A percentile compares a stretch with the other conserved stretches of the same genome.
phyloP scores from a whole-genome alignment of 35 echinoderm and acorn worm species.

The Heliocidaris tuberculata region DNA sequence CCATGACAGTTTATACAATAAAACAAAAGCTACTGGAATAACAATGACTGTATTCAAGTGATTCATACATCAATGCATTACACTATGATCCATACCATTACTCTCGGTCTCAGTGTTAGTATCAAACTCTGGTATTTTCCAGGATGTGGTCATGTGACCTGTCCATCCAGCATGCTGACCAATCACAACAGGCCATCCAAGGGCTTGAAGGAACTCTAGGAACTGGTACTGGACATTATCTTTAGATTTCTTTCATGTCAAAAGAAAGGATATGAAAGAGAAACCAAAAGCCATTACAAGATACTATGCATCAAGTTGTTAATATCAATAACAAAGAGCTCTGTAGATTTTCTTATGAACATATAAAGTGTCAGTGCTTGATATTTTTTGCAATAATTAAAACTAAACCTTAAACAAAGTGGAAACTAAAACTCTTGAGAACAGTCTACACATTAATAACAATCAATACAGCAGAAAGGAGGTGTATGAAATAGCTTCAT shows the following conservation, averaged over 20 bases:
- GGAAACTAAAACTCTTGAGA: background rate
- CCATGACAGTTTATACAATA: too few relatives aligned
- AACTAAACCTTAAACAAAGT: background rate
- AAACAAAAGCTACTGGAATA: too few relatives aligned
- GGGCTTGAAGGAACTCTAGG: conserved; percentile 84
- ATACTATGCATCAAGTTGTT: background rate
- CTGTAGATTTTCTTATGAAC: background rate
- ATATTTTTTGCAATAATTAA: too few relatives aligned
- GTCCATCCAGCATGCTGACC: conserved; percentile 92
- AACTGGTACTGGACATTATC: conserved; percentile 76
- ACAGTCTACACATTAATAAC: background rate
- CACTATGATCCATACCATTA: background rate
- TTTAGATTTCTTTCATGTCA: conserved; percentile 59
- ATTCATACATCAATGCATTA: too few relatives aligned
- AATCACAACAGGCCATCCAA: conserved; percentile 96
- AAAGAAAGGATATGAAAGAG: background rate
- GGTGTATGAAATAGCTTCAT: background rate
- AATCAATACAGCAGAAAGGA: background rate
- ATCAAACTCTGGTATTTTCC: conserved; percentile 69
- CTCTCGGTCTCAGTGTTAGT: background rate
- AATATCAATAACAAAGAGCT: background rate
- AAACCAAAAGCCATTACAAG: background rate
- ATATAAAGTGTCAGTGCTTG: too few relatives aligned
- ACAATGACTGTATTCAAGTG: too few relatives aligned
- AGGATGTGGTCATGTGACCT: conserved; percentile 88